Evolutionary conservation across 2,797 vertebrate genomes (phyloP).

Genomic region (Bufotes viridis): DNA sequence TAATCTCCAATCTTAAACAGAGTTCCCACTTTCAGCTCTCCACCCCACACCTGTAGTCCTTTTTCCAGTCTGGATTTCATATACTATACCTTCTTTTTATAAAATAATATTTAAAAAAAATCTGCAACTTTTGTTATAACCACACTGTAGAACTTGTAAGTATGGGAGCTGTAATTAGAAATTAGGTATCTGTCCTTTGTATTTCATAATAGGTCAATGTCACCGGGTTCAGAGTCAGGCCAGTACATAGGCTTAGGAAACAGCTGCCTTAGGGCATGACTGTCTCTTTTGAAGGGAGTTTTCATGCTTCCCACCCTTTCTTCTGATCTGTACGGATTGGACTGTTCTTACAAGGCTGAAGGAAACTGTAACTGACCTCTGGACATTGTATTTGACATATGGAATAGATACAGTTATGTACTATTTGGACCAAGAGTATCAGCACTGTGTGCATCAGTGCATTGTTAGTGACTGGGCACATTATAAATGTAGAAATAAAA

Average conservation of each 20-base stretch:
- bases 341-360: not conserved
- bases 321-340: not conserved
- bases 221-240: slow-evolving; percentile 13
- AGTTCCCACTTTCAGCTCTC: not conserved
- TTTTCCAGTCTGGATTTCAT: not conserved
- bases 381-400: not conserved
- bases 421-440: not conserved
- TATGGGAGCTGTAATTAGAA: not conserved
- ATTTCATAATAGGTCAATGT: slow-evolving; percentile 22
- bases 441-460: not conserved
- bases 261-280: slow-evolving; percentile 22
- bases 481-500: not conserved
- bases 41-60: not conserved
- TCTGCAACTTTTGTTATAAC: not conserved
- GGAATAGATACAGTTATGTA: slow-evolving; percentile 1
- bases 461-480: not conserved
- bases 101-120: not conserved
- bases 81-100: not conserved
- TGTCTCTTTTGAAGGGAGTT: not conserved
- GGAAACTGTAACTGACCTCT: not conserved
- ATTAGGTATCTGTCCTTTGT: not conserved
- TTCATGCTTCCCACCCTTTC: slow-evolving; percentile 6
- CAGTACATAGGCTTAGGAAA: slow-evolving; percentile 18
- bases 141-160: not conserved
- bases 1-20: not conserved